Conservation (phyloP, 2,888 invertebrate species). For the Archaeoteleia sp. region DNA sequence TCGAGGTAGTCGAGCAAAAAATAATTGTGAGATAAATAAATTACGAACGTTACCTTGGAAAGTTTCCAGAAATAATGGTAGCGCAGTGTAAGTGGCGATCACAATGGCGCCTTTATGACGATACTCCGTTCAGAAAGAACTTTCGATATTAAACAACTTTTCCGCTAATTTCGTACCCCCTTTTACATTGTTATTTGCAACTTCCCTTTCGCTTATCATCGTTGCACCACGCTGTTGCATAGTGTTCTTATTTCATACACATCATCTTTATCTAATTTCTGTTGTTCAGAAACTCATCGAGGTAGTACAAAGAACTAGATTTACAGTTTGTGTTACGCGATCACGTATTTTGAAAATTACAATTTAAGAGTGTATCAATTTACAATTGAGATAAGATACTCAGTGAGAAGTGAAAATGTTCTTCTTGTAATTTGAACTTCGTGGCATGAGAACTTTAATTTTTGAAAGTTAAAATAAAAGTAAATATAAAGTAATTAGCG, state of each 20-base stretch:
- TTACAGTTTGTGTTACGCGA: constrained; percentile 8
- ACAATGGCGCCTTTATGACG: constrained; percentile 28
- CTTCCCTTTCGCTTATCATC: constrained; percentile 3
- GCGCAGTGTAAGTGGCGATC: constrained; percentile 13
- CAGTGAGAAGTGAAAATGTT: too few species aligned
- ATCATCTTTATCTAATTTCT: constrained; percentile 1
- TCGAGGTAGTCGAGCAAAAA: constrained; percentile 41
- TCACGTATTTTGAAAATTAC: constrained; percentile 4
- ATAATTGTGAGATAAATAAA: constrained; percentile 68
- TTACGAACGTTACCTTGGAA: constrained; percentile 27
- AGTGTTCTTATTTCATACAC: constrained; percentile 2
- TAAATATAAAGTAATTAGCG: too few species aligned
- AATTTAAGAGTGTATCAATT: too few species aligned
- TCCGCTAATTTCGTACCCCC: constrained; percentile 62
- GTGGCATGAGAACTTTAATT: too few species aligned
- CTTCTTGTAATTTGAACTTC: too few species aligned
- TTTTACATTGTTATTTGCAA: constrained; percentile 18
- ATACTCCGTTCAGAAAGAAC: constrained; percentile 55
- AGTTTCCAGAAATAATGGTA: constrained; percentile 27
- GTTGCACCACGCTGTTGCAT: constrained; percentile 1
- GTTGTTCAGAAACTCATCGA: constrained; percentile 21
- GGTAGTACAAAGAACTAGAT: too few species aligned
- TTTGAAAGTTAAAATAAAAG: too few species aligned
- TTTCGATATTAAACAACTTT: constrained; percentile 69
- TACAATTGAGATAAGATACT: too few species aligned